Evolutionary conservation across 2,113 vertebrate species (phyloP).

Genomic region (Cochlearius cochlearius): DNA sequence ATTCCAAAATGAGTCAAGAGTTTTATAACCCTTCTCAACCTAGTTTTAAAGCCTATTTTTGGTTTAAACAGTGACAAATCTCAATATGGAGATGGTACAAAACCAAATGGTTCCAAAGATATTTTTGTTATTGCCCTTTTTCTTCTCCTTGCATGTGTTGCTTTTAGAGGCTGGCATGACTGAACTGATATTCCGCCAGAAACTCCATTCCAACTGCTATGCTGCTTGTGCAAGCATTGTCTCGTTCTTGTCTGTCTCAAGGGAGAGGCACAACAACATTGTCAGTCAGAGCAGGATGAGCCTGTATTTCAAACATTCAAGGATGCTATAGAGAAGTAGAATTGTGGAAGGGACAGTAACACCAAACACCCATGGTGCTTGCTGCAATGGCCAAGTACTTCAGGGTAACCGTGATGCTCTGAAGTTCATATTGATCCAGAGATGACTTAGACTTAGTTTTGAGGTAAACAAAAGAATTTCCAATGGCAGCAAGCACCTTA

Average conservation of each 20-base stretch:
- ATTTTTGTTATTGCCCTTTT: conserved; percentile 16
- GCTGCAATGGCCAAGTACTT: background rate
- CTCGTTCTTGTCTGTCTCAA: background rate
- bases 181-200: background rate
- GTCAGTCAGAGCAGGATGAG: background rate
- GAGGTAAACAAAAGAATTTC: background rate
- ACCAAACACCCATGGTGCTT: background rate
- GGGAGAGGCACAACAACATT: background rate
- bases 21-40: background rate
- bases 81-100: background rate
- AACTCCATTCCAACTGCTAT: background rate
- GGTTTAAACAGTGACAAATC: background rate
- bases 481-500: background rate
- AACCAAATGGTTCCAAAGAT: background rate
- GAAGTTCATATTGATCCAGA: background rate
- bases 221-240: background rate
- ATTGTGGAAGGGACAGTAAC: background rate
- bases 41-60: conserved; percentile 3
- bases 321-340: background rate
- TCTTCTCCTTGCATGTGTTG: background rate
- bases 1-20: background rate
- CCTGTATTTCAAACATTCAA: background rate
- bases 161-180: background rate
- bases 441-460: background rate
- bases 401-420: background rate